These are phyloP conservation scores for Archilochus colubris DNA, from an alignment of 2,113 vertebrate genomes.

Conservation along the genomic window DNA sequence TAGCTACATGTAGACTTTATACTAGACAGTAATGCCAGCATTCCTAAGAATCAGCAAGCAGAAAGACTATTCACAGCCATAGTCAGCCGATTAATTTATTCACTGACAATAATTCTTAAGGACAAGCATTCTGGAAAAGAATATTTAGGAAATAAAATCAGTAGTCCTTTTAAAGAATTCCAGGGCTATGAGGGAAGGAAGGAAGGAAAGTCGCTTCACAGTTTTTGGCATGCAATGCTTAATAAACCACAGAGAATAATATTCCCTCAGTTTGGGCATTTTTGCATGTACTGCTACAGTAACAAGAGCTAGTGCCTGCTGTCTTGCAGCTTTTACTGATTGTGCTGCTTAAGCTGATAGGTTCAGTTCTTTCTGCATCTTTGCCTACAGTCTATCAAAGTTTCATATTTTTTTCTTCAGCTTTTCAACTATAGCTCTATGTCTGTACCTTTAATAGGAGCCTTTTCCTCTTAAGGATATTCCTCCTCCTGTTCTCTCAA, in stretches of 20 bases:
- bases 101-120: constrained; percentile 5
- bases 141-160: constrained; percentile 47
- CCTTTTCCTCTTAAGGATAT: not conserved
- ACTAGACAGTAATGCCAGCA: not conserved
- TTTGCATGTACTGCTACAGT: constrained; percentile 5
- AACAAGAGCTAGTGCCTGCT: not conserved
- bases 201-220: not conserved
- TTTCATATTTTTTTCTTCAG: not conserved
- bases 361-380: not conserved
- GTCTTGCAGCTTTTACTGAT: constrained; percentile 17
- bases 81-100: constrained; percentile 47
- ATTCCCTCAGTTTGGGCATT: not conserved
- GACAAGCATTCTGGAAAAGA: constrained; percentile 5
- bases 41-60: constrained; percentile 42
- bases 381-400: not conserved
- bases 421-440: not conserved
- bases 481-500: not conserved
- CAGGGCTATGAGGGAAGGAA: not conserved
- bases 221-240: constrained; percentile 25
- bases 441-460: not conserved
- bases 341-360: not conserved
- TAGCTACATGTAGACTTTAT: constrained; percentile 19
- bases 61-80: constrained; percentile 19
- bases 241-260: constrained; percentile 17
- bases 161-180: constrained; percentile 17